Evolutionary conservation across 1,140 invertebrate species (phyloP).

Genomic region (Nasonia longicornis): DNA sequence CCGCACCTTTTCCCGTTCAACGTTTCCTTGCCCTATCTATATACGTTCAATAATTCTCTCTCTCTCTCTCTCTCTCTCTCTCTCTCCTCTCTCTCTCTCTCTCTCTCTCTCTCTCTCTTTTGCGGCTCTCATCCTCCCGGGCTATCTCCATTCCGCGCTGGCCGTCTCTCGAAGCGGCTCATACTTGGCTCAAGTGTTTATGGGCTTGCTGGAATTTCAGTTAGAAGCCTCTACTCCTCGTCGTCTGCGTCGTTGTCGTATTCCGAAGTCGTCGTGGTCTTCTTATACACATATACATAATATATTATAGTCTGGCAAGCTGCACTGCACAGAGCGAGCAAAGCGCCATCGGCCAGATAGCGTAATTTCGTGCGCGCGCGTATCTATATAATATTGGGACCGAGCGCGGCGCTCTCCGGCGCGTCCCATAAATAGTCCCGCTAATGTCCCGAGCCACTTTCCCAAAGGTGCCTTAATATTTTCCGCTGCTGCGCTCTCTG

Average conservation of each 20-base stretch:
- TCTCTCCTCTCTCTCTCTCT: not conserved
- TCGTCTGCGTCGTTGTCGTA: not conserved
- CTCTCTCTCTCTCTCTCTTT: not conserved
- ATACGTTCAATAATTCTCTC: not conserved
- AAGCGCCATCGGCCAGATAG: conserved; percentile 27
- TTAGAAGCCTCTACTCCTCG: conserved; percentile 34
- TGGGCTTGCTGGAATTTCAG: conserved; percentile 47
- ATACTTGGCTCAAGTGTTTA: conserved; percentile 45
- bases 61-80: not conserved
- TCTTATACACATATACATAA: not conserved
- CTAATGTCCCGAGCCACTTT: conserved; percentile 44
- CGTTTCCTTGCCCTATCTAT: conserved; percentile 17
- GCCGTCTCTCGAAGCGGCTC: not conserved
- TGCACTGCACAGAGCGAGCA: not conserved
- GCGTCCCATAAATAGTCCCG: conserved; percentile 45
- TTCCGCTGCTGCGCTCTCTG: not conserved
- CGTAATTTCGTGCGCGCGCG: conserved; percentile 37
- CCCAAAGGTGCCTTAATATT: not conserved
- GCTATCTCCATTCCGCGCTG: conserved; percentile 15
- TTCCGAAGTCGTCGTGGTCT: conserved; percentile 8
- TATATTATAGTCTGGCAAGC: not conserved
- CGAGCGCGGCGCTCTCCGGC: not conserved
- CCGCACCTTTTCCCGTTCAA: not conserved
- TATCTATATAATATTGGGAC: conserved; percentile 47
- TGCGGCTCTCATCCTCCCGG: not conserved